Evolutionary conservation across 1,140 invertebrate genomes (phyloP).

Genomic region (Chrysoperla carnea): DNA sequence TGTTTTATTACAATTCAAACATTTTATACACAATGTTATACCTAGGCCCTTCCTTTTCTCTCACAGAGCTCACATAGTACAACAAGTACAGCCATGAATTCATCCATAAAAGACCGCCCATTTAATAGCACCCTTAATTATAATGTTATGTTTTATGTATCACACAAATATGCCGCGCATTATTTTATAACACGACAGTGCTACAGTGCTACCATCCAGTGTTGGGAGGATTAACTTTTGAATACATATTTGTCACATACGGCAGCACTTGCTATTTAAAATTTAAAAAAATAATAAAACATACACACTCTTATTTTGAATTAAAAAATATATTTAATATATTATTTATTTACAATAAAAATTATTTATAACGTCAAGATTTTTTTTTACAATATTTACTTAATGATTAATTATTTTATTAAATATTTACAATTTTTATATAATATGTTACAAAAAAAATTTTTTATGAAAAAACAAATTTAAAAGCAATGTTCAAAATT

Average conservation of each 20-base stretch:
- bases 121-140: conserved; percentile 25
- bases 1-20: conserved; percentile 19
- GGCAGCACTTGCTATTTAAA: background rate
- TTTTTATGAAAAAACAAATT: too few relatives aligned
- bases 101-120: conserved; percentile 23
- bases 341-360: too few relatives aligned
- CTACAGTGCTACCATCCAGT: conserved; percentile 11
- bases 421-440: too few relatives aligned
- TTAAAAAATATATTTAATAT: background rate
- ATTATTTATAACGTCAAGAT: too few relatives aligned
- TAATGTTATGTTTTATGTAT: background rate
- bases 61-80: conserved; percentile 3
- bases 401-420: too few relatives aligned
- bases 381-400: too few relatives aligned
- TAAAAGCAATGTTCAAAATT: too few relatives aligned
- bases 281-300: background rate
- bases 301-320: background rate
- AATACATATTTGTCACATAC: background rate
- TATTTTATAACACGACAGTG: conserved; percentile 1
- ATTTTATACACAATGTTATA: too few relatives aligned
- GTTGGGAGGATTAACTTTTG: background rate
- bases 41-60: conserved; percentile 19
- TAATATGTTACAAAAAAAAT: too few relatives aligned
- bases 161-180: too few relatives aligned
- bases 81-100: conserved; percentile 22